Percentiles rank a stretch among this genome's conserved stretches.
These are phyloP conservation scores for Menidia menidia DNA, from an alignment of 2,797 vertebrate genomes.

Conservation along the genomic window DNA sequence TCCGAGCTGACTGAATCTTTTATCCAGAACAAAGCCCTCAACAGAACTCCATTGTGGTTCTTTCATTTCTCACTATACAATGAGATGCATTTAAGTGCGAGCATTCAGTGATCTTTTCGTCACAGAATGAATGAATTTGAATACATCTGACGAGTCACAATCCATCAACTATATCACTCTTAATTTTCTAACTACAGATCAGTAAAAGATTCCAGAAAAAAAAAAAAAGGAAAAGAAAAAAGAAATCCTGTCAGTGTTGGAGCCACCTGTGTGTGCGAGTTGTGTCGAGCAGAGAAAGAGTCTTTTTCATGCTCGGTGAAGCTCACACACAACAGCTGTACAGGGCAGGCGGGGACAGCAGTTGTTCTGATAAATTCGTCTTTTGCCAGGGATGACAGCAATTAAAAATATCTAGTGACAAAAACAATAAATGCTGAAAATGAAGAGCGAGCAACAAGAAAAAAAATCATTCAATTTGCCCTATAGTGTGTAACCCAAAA, in stretches of 20 bases:
- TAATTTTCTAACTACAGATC: not conserved
- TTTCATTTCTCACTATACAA: too few relatives aligned
- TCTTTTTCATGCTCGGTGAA: slow-evolving; percentile 62
- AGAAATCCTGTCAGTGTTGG: slow-evolving; percentile 11
- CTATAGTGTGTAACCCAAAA: slow-evolving; percentile 28
- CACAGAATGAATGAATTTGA: too few relatives aligned
- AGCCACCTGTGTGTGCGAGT: slow-evolving; percentile 39
- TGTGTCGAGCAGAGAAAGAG: slow-evolving; percentile 49
- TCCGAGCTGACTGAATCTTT: slow-evolving; percentile 18
- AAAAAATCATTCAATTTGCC: not conserved
- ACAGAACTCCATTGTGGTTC: slow-evolving; percentile 6
- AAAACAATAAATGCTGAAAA: not conserved
- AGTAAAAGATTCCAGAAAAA: slow-evolving; percentile 9
- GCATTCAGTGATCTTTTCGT: too few relatives aligned
- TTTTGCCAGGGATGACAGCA: slow-evolving; percentile 34
- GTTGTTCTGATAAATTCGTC: slow-evolving; percentile 26
- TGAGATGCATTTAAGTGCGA: too few relatives aligned
- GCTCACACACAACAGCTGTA: slow-evolving; percentile 68
- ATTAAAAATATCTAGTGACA: slow-evolving; percentile 12
- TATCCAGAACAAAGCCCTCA: slow-evolving; percentile 10
- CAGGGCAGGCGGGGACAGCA: slow-evolving; percentile 35
- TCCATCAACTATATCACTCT: not conserved
- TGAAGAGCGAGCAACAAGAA: not conserved
- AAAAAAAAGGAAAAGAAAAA: not conserved
- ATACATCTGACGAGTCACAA: not conserved